Base-by-base conservation (phyloP, 1,140 invertebrate genomes). In the Diorhabda elongata region DNA sequence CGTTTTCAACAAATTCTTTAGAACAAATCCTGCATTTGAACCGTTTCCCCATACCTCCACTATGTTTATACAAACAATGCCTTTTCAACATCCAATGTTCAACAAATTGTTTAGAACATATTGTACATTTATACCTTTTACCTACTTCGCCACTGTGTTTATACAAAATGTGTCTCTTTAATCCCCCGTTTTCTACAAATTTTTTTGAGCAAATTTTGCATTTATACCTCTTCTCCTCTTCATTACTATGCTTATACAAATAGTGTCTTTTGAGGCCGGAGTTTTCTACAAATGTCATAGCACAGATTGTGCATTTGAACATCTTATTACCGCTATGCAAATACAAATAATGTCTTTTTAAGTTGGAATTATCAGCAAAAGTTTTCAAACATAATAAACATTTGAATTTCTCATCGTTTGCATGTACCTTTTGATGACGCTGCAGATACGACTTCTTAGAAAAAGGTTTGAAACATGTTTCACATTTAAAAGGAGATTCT, bases 261-360 rank as follows among this genome's bases (percentile, higher is more conserved):
- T 52, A 52, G n/a, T 52, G 47, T n/a, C 47, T 52, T 4, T 52
- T 52, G 0, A 52, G 47, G 4, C 47, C 47, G n/a, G 47, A 52
- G n/a, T 52, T 52, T 52, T 52, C 47, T 52, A 52, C 47, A 52
- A 52, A 52, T 6, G 47, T 52, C 47, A 52, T 52, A 2, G 47
- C 47, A 52, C 47, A 52, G 47, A 52, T 52, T 52, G 47, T 52
- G n/a, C 47, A 52, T 52, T 52, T 52, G 47, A 52, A 52, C 47
- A 52, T 52, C 47, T 52, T 52, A 52, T 52, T 52, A 3, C 47
- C 47, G n/a, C 47, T 52, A 52, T 52, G 47, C n/a, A 52, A 52
- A 4, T 52, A 52, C n/a, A 52, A 52, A n/a, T 52, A 52, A 52
- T 52, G 47, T 52, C 47, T 52, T 52, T 52, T 52, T 52, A 52